Percentiles rank a stretch among this genome's conserved stretches.
These are phyloP conservation scores for Heterodera carotae DNA, from an alignment of 1,140 invertebrate species.

Conservation along the genomic window DNA sequence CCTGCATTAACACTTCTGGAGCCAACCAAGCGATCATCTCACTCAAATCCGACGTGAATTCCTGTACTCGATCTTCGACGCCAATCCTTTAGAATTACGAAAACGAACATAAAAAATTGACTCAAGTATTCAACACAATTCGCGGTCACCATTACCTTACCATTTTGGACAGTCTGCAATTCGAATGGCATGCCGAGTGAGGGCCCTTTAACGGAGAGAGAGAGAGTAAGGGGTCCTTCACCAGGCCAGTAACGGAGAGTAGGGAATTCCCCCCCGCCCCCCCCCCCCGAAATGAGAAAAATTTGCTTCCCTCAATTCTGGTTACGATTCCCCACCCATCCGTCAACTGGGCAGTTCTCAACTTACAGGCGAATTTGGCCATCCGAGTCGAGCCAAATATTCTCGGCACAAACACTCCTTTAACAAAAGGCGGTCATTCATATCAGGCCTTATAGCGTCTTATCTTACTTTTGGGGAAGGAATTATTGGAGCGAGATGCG, in stretches of 20 bases:
- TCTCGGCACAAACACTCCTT: conserved; percentile 80
- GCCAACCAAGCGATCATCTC: conserved; percentile 82
- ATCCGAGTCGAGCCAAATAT: conserved; percentile 76
- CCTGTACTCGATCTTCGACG: conserved; percentile 73
- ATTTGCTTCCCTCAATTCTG: no score
- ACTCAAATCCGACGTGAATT: conserved; percentile 74
- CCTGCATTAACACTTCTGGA: conserved; percentile 85
- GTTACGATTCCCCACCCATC: no score
- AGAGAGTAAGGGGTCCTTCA: no score
- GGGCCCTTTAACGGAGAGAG: neutral
- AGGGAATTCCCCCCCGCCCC: no score
- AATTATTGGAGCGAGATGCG: no score
- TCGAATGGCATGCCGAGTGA: conserved; percentile 4
- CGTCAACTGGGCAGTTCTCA: neutral
- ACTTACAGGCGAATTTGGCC: conserved; percentile 70
- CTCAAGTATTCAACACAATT: no score
- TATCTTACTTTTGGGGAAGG: no score
- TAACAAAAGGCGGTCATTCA: conserved; percentile 68
- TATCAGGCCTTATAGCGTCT: neutral
- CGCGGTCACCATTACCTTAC: neutral
- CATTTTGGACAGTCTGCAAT: conserved; percentile 9
- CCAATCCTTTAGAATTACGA: conserved; percentile 35
- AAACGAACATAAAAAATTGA: neutral
- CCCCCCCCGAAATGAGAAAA: no score
- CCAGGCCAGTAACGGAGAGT: no score